These are phyloP conservation scores for Halictus rubicundus DNA, from an alignment of 1,140 invertebrate species.

Conservation along the genomic window DNA sequence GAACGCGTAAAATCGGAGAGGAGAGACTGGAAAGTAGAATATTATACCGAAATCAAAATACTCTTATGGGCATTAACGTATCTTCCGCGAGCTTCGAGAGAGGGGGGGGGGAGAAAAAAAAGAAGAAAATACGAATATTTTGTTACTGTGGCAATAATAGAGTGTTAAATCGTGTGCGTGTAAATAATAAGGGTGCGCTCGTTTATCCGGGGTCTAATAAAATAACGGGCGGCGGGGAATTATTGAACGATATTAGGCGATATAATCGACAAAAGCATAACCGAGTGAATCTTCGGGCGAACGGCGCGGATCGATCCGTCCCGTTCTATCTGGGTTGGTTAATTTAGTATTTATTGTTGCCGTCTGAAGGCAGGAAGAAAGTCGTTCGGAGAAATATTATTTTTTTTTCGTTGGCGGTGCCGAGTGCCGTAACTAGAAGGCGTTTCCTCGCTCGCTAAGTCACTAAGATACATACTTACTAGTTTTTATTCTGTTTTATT, in stretches of 20 bases:
- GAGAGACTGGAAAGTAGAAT: conserved; percentile 26
- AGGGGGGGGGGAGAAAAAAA: neutral
- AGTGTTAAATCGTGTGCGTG: conserved; percentile 17
- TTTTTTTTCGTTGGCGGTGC: conserved; percentile 7
- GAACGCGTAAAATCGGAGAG: neutral
- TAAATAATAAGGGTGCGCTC: conserved; percentile 8
- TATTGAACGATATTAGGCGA: neutral
- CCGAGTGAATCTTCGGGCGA: neutral
- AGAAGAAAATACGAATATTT: conserved; percentile 29
- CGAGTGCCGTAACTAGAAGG: conserved; percentile 35
- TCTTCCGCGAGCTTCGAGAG: conserved; percentile 9
- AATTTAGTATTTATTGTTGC: conserved; percentile 39
- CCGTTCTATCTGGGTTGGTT: conserved; percentile 22
- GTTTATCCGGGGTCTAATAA: neutral
- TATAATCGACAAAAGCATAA: neutral
- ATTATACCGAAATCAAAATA: conserved; percentile 30
- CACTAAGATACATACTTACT: neutral
- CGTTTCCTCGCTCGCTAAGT: conserved; percentile 2
- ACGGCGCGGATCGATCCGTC: too few species aligned
- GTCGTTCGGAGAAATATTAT: conserved; percentile 1
- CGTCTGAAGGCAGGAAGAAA: conserved; percentile 33
- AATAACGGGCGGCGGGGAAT: neutral
- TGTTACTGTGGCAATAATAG: conserved; percentile 39
- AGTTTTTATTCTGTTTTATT: neutral
- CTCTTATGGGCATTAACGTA: conserved; percentile 38